Percentiles rank a stretch among this genome's conserved stretches.
These are phyloP conservation scores for Lepilemur ruficaudatus DNA, from an alignment of 2,797 vertebrate species.

Conservation along the genomic window DNA sequence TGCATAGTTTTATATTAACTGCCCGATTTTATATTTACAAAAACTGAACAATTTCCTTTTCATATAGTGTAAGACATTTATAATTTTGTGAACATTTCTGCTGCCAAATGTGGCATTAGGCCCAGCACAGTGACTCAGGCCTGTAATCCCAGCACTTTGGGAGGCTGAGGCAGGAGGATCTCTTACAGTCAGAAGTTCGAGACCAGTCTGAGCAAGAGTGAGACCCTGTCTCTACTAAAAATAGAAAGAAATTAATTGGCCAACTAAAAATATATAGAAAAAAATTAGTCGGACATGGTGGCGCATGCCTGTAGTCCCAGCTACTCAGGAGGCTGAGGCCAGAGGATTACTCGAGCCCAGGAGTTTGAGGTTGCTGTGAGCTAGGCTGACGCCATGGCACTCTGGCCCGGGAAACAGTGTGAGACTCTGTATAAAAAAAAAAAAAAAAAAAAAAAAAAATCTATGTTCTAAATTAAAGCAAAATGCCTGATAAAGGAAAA, in stretches of 20 bases:
- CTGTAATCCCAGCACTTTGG: background rate
- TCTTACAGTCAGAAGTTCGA: background rate
- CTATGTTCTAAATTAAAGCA: background rate
- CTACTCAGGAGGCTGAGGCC: background rate
- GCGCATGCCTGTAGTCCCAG: background rate
- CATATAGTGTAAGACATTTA: background rate
- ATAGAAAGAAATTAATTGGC: no score
- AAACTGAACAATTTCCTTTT: conserved; percentile 38
- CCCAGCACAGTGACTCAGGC: background rate
- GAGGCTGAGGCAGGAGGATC: background rate
- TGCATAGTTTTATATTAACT: conserved; percentile 56
- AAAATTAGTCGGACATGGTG: background rate
- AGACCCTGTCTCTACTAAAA: background rate
- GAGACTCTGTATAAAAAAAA: background rate
- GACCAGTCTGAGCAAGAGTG: background rate
- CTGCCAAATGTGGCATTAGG: background rate
- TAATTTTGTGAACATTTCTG: conserved; percentile 11
- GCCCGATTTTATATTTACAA: conserved; percentile 40
- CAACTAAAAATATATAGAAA: no score
- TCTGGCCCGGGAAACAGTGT: background rate
- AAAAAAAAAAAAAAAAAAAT: background rate
- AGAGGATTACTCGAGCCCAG: background rate
- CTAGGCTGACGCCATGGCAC: background rate
- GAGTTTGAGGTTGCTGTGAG: background rate
- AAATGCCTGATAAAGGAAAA: conserved; percentile 35